phyloP scores from a whole-genome alignment of 2,797 vertebrate genomes.

The Malacoctenus gilli region DNA sequence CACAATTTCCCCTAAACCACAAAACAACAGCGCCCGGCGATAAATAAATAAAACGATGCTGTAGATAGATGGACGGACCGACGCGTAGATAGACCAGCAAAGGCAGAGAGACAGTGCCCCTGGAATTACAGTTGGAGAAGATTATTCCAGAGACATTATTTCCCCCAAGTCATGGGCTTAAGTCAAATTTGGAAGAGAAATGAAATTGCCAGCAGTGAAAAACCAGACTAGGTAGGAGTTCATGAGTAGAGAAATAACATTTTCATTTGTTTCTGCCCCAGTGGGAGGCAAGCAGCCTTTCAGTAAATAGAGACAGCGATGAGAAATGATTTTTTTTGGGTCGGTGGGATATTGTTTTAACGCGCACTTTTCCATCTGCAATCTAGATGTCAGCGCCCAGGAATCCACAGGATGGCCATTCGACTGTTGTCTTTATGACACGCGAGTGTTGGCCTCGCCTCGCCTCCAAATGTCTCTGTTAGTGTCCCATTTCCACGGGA shows the following conservation, averaged over 20 bases:
- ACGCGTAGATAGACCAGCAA: constrained; percentile 45
- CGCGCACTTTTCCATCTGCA: constrained; percentile 98
- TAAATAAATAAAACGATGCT: constrained; percentile 71
- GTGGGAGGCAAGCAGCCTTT: constrained; percentile 95
- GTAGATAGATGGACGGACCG: constrained; percentile 56
- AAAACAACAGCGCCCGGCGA: constrained; percentile 84
- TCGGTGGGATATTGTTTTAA: constrained; percentile 98
- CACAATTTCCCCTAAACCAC: constrained; percentile 89
- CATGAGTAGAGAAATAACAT: constrained; percentile 99
- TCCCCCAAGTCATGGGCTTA: constrained; percentile 97
- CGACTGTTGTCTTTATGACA: constrained; percentile 92
- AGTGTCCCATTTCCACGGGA: constrained; percentile 55
- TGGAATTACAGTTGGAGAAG: constrained; percentile 94
- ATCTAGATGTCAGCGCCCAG: constrained; percentile 96
- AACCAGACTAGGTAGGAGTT: constrained; percentile 97
- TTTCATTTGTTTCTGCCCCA: constrained; percentile 99
- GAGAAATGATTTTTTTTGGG: constrained; percentile 94
- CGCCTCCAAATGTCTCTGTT: constrained; percentile 68
- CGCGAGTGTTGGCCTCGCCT: constrained; percentile 82
- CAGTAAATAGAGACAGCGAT: constrained; percentile 99
- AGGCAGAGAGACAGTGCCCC: constrained; percentile 70
- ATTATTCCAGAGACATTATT: constrained; percentile 99
- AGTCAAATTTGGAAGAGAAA: constrained; percentile 98
- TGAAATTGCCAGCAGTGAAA: constrained; percentile 98
- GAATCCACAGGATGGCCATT: constrained; percentile 93